Percentiles rank a stretch among this genome's conserved stretches.
Conservation (phyloP, 2,113 vertebrate genomes). For the Podarcis cretensis region DNA sequence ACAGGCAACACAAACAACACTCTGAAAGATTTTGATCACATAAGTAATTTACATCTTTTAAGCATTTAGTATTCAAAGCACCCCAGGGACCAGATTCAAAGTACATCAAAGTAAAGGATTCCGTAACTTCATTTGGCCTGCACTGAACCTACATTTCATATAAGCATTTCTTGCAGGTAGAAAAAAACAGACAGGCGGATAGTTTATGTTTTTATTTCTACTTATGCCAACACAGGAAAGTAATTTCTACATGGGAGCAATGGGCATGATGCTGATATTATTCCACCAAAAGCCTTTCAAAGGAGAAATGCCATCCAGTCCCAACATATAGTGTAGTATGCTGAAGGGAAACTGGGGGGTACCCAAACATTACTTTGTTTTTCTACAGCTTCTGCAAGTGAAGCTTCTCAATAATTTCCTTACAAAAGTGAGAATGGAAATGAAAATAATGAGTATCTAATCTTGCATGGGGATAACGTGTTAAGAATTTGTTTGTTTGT, state of each 20-base stretch:
- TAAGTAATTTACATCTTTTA: background rate
- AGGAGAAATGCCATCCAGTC: no score
- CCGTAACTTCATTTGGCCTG: background rate
- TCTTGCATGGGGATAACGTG: background rate
- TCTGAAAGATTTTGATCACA: background rate
- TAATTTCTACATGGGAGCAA: background rate
- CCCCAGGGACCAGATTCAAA: background rate
- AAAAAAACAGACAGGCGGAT: background rate
- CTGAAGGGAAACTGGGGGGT: background rate
- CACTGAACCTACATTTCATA: background rate
- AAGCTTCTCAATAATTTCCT: background rate
- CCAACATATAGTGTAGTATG: background rate
- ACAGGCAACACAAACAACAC: constrained; percentile 7
- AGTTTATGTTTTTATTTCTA: background rate
- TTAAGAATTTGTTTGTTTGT: background rate
- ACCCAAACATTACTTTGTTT: background rate
- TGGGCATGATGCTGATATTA: background rate
- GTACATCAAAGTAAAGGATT: background rate
- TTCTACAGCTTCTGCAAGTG: background rate
- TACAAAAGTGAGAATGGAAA: background rate
- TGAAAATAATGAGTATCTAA: background rate
- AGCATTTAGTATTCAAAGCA: background rate
- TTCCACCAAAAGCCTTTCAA: background rate
- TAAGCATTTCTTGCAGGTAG: constrained; percentile 1
- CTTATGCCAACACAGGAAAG: constrained; percentile 9